Percentiles rank a stretch among this genome's conserved stretches.
Conservation (phyloP, 1,140 invertebrate genomes). For the Ctenoplectra terminalis region DNA sequence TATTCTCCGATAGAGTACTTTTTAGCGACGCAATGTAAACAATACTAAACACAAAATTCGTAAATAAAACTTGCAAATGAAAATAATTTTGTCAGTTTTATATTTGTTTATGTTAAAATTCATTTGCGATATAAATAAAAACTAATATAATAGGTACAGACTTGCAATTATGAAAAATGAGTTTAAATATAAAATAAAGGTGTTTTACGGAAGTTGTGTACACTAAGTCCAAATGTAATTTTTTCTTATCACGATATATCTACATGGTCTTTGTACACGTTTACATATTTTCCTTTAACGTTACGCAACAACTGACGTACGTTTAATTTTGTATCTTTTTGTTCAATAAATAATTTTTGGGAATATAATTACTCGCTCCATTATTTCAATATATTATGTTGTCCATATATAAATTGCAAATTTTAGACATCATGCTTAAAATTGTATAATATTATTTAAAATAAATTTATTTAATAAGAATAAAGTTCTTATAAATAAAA, state of each 20-base stretch:
- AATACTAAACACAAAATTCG: background rate
- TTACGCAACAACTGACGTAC: constrained; percentile 29
- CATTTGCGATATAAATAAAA: background rate
- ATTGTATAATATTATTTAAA: too few relatives aligned
- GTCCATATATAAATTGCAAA: too few relatives aligned
- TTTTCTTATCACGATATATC: background rate
- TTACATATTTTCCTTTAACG: constrained; percentile 35
- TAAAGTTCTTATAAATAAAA: too few relatives aligned
- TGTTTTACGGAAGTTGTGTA: background rate
- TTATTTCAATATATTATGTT: background rate
- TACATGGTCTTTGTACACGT: background rate
- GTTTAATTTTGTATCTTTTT: constrained; percentile 58
- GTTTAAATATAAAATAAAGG: background rate
- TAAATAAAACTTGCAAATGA: background rate
- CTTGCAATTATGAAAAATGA: background rate
- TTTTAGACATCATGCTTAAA: too few relatives aligned
- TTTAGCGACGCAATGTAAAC: background rate
- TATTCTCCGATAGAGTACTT: too few relatives aligned
- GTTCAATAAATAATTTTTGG: constrained; percentile 54
- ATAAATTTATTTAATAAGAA: too few relatives aligned
- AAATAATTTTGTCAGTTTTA: too few relatives aligned
- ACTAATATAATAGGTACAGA: background rate
- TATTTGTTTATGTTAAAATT: background rate
- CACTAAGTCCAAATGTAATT: background rate
- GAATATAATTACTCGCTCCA: background rate